Percentiles rank a stretch among this genome's conserved stretches.
Conservation (phyloP, 2,888 invertebrate genomes). For the Trichopoda pennipes region DNA sequence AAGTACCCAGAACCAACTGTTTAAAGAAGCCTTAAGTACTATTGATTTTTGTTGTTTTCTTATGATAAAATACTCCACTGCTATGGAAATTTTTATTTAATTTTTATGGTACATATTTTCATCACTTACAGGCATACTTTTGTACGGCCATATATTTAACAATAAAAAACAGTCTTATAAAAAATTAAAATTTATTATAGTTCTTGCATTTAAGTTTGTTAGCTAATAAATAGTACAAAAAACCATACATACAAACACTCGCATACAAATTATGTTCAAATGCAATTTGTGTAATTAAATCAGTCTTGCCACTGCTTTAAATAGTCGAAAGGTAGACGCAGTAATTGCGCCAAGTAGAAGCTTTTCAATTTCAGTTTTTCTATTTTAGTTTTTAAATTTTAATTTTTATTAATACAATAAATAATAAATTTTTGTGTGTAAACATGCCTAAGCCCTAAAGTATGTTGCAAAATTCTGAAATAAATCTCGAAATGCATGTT, state of each 20-base stretch:
- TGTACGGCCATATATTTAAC: slow-evolving; percentile 9
- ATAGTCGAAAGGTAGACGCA: background rate
- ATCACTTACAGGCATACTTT: slow-evolving; percentile 54
- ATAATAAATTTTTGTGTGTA: too few relatives aligned
- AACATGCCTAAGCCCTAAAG: too few relatives aligned
- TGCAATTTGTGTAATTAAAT: slow-evolving; percentile 65
- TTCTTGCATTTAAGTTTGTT: slow-evolving; percentile 34
- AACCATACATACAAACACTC: slow-evolving; percentile 5
- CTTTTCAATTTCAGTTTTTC: too few relatives aligned
- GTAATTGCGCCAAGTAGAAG: too few relatives aligned
- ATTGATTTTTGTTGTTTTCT: slow-evolving; percentile 70
- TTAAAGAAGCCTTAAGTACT: slow-evolving; percentile 76
- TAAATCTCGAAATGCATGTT: too few relatives aligned
- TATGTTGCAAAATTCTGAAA: too few relatives aligned
- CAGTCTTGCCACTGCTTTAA: slow-evolving; percentile 20
- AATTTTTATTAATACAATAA: too few relatives aligned
- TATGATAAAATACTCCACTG: slow-evolving; percentile 54
- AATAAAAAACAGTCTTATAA: background rate
- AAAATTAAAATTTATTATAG: slow-evolving; percentile 21
- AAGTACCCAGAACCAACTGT: slow-evolving; percentile 69
- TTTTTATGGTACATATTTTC: slow-evolving; percentile 21
- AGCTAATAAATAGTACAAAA: background rate
- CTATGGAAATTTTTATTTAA: slow-evolving; percentile 21
- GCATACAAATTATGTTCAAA: slow-evolving; percentile 55
- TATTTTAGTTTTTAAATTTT: too few relatives aligned